Conservation (phyloP, 2,888 invertebrate species). For the Leptogaster cylindrica region DNA sequence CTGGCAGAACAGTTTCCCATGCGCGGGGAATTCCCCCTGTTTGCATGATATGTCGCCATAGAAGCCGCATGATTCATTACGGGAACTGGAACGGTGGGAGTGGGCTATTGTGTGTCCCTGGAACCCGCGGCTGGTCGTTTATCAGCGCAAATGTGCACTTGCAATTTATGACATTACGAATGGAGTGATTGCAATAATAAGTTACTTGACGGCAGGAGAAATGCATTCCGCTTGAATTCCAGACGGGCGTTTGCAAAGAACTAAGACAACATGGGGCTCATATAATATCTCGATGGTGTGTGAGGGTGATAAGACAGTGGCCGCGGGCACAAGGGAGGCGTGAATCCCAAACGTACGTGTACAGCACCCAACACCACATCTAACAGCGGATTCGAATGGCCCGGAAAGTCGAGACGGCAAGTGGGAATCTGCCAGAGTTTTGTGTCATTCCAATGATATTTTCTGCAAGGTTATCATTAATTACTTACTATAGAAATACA, state of each 20-base stretch:
- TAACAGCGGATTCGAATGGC: constrained; percentile 11
- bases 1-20: too few relatives aligned
- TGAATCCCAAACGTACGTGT: too few relatives aligned
- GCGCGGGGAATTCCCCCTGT: too few relatives aligned
- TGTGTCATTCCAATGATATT: constrained; percentile 26
- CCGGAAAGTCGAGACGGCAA: constrained; percentile 16
- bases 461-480: constrained; percentile 39
- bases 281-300: background rate
- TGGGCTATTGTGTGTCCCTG: too few relatives aligned
- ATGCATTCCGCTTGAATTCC: constrained; percentile 35
- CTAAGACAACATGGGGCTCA: background rate
- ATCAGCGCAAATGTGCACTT: constrained; percentile 32
- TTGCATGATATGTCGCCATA: too few relatives aligned
- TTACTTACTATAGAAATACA: constrained; percentile 37
- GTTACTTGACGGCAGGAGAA: constrained; percentile 34
- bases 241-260: background rate
- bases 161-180: constrained; percentile 34
- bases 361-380: background rate
- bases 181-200: constrained; percentile 35
- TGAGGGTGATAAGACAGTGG: constrained; percentile 11
- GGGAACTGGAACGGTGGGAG: too few relatives aligned
- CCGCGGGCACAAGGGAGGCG: background rate
- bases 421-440: constrained; percentile 9
- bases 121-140: constrained; percentile 14
- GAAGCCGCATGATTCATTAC: too few relatives aligned